Evolutionary conservation across 2,888 invertebrate genomes (phyloP).

Genomic region (Macroteleia sp.): DNA sequence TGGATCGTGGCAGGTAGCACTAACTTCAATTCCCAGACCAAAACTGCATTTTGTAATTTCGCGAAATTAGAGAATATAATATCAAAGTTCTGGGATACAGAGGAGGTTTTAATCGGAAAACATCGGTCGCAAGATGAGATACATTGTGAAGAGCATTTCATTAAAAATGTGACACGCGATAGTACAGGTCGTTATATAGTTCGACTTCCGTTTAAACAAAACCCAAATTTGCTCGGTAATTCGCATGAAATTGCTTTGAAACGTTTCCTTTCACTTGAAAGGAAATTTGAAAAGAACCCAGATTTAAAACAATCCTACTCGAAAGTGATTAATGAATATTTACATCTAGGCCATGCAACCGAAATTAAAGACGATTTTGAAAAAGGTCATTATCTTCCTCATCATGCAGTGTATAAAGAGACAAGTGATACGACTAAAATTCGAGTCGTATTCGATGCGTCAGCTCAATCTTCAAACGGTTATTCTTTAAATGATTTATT

Average conservation of each 20-base stretch:
- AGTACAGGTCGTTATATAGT: neutral
- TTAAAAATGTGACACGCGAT: neutral
- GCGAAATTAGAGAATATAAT: too few species aligned
- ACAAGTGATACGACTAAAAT: conserved; percentile 9
- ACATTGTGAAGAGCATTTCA: neutral
- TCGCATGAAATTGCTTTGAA: neutral
- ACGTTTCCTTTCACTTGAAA: neutral
- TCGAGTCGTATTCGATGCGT: conserved; percentile 14
- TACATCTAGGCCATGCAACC: neutral
- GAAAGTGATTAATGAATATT: neutral
- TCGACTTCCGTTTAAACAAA: neutral
- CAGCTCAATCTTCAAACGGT: conserved; percentile 37
- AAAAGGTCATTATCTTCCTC: conserved; percentile 1
- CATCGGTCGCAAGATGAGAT: neutral
- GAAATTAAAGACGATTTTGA: neutral
- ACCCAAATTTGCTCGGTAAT: neutral
- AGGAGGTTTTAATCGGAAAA: too few species aligned
- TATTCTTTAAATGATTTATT: conserved; percentile 16
- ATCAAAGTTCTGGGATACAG: neutral
- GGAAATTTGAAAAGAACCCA: neutral
- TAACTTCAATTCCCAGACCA: too few species aligned
- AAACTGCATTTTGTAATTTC: too few species aligned
- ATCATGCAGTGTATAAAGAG: conserved; percentile 11
- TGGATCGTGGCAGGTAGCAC: too few species aligned
- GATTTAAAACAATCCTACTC: neutral